phyloP scores from a whole-genome alignment of 2,888 invertebrate species.

The Phortica okadai region DNA sequence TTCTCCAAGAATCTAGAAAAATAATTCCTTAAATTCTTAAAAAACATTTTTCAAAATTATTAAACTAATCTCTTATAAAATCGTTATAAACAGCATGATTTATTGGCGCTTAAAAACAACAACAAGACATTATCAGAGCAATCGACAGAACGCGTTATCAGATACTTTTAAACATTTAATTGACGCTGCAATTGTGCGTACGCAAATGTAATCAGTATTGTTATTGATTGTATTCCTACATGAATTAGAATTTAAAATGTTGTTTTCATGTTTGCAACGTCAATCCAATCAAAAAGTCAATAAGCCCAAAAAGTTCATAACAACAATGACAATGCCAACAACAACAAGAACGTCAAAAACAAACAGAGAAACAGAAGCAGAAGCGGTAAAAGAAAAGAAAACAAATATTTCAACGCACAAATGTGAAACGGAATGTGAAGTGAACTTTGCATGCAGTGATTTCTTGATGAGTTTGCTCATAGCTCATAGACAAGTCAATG shows the following conservation, averaged over 20 bases:
- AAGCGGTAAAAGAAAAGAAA: background rate
- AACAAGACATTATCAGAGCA: background rate
- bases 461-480: conserved; percentile 10
- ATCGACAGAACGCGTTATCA: background rate
- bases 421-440: background rate
- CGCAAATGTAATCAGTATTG: background rate
- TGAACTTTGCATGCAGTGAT: conserved; percentile 23
- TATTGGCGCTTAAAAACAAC: background rate
- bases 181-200: background rate
- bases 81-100: background rate
- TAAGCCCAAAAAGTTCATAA: background rate
- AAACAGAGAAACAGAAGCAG: background rate
- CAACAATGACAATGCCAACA: background rate
- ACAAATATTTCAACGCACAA: conserved; percentile 14
- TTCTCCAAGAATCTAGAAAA: too few relatives aligned
- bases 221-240: background rate
- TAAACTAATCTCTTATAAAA: background rate
- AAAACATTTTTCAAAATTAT: background rate
- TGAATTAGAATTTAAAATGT: background rate
- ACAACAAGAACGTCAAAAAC: background rate
- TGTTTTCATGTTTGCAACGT: background rate
- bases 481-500: background rate
- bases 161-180: background rate
- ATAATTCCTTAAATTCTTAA: background rate
- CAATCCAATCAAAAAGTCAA: background rate